A percentile compares a stretch with the other conserved stretches of the same genome.
Conservation (phyloP, 2,113 vertebrate genomes). For the Mixornis gularis region DNA sequence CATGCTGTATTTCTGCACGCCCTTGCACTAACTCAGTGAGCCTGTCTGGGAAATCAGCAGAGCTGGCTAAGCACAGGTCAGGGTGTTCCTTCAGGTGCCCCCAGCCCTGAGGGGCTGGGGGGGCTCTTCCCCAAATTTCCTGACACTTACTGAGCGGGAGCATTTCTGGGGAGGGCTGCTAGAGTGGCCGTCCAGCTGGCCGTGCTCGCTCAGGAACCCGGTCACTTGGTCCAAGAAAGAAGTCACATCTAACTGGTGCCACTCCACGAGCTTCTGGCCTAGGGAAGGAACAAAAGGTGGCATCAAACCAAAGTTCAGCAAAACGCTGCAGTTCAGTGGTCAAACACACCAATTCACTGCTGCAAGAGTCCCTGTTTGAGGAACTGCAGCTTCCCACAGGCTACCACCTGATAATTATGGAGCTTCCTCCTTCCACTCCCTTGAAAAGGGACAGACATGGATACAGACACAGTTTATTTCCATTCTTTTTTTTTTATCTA, state of each 20-base stretch:
- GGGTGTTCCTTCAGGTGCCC: neutral
- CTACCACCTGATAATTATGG: neutral
- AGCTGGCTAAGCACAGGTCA: neutral
- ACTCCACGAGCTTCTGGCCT: constrained; percentile 98
- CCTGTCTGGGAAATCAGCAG: neutral
- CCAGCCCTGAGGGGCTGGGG: too few species aligned
- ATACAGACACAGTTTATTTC: neutral
- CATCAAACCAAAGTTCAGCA: neutral
- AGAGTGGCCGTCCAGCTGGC: constrained; percentile 93
- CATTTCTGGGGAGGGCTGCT: constrained; percentile 89
- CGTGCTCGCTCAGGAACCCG: constrained; percentile 93
- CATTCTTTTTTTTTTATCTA: neutral
- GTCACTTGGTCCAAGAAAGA: constrained; percentile 96
- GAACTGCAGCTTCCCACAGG: neutral
- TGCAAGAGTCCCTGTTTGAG: neutral
- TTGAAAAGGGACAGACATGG: neutral
- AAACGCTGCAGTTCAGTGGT: neutral
- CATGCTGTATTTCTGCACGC: rapidly evolving
- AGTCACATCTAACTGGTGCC: constrained; percentile 95
- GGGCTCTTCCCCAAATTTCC: too few species aligned
- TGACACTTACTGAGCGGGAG: constrained; percentile 88
- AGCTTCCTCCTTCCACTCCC: neutral
- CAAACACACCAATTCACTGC: neutral
- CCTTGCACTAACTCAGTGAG: neutral
- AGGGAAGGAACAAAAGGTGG: constrained; percentile 5